Evolutionary conservation across 2,888 invertebrate species (phyloP), one percentile per base, ranked within the genome.

Genomic region (Aelia acuminata): DNA sequence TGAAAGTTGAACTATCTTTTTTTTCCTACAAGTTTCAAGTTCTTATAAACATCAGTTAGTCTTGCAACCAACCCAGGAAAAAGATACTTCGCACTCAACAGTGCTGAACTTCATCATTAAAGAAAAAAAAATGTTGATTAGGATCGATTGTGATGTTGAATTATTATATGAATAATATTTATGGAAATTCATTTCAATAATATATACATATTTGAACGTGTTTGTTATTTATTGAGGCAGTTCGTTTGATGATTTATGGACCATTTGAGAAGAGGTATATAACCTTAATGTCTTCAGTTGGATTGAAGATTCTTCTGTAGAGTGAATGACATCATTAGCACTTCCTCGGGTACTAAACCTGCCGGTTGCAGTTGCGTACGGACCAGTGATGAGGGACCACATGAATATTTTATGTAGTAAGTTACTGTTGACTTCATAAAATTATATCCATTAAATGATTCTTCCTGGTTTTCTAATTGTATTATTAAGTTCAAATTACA

Each of bases 351-450:
- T 31, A 31, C 26, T 63, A 15, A 63, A 63, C 63, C 63, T 63
- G 31, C 63, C 63, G 31, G 31, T 63, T 63, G 63, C 63, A 63
- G 63, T 63, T 63, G 63, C 7, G 63, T 63, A 31, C 63, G 5
- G 63, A 63, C 63, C 63, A 63, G 31, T 31, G 63, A 63, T 63
- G 63, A 63, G 31, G 31, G 31, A 31, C 31, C 15, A 31, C 31
- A 63, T 63, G 63, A 63, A 63, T 63, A 63, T 63, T 63, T 63
- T 63, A 63, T 63, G 63, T 31, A 63, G 63, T 63, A 63, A 63
- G 63, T 63, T 63, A 31, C 26, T 31, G 63, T 63, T 63, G 31
- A 31, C 63, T 63, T 63, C 63, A 63, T 57, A 31, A 63, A 63
- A 63, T 63, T 63, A 5, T 31, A 31, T 31, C 18, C 63, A 31